Base-by-base conservation (phyloP, 1,140 invertebrate genomes). In the Bombus sylvicola region DNA sequence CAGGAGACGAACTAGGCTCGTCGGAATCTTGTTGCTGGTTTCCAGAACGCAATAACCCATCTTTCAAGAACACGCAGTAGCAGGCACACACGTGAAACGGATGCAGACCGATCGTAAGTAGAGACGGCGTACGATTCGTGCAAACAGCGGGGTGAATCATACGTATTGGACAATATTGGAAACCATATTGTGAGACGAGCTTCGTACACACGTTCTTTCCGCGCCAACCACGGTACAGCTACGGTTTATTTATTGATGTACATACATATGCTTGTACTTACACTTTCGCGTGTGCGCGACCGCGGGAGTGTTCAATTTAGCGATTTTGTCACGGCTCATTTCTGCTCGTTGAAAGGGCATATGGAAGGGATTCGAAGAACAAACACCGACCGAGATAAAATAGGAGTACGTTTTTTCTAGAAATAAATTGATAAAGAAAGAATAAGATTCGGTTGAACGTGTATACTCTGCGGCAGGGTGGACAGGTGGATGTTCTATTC, bases 161-260 rank as follows among this genome's bases (percentile, higher is more conserved):
- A 80, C 74, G 84, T 87, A 89, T 91, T 88, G 84, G 85, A 90
- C 87, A 81, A 78, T 85, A 89, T 87, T 83, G 72, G 85, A 86
- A 86, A 83, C 47, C 57, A 68, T 83, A 78, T 71, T 78, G 81
- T 77, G 53, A 85, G 76, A 80, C 83, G 53, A 84, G 74, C 28
- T 82, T 53, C 66, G 41, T 72, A 53, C 57, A 64, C 57, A 75
- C 75, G 59, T 82, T 57, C 79, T 25, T 66, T 66, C 34, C 28
- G 18, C 13, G 37, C 13, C 18, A 39, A 47, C 31, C 34, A 28
- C 31, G 18, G 6, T 31, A 59, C 3, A 59, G 31, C 31, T 18
- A 69, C 79, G 22, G 22, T 88, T 89, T 80, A 85, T 88, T 86
- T 83, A 82, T 89, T 73, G 69, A 76, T 74, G 72, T 69, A 62